Evolutionary conservation across 2,113 vertebrate genomes (phyloP), one percentile per base, ranked within the genome.

Genomic region (Sinocyclocheilus rhinocerous): DNA sequence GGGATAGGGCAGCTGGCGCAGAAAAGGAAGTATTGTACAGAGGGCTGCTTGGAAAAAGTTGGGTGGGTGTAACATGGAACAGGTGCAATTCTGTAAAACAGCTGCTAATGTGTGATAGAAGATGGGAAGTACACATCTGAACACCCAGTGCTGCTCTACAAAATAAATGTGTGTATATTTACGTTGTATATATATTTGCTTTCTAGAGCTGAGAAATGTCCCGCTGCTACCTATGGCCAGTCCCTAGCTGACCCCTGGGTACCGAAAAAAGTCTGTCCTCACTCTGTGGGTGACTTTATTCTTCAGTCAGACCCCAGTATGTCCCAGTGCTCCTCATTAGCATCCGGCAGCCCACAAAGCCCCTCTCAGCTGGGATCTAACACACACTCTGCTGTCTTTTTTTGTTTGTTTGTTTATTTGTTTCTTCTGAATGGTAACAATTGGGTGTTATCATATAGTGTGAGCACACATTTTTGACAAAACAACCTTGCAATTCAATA

Each of bases 401-500:
- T 73, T 82, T 42, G 6, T 42, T 42, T 42, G 7, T 45, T 45
- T 42, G 42, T 42, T 8, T 42, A 7, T 42, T 42, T 42, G 42
- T 42, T 45, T n/a, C 13, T 73, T 24, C 15, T 42, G 69, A 70
- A 70, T 33, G 39, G 0, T 45, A 67, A 55, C 5, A 52, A 70
- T 13, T 52, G 24, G 63, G 63, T 69, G 42, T 82, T 52, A 22
- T 79, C 5, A 61, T 50, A 69, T 33, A 69, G n/a, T 5, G 55
- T 63, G 26, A 75, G 50, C 20, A 70, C n/a, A 78, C 15, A 8
- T 79, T 42, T 77, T 70, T 57, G 67, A 24, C 9, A 15, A 63
- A 84, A 42, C 77, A 87, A 78, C 82, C 88, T 50, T 42, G 82
- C 36, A 69, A 63, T 87, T 87, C 70, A 84, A 42, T 72, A 83